A percentile compares a stretch with the other conserved stretches of the same genome.
phyloP scores from a whole-genome alignment of 2,888 invertebrate species.

The Ferrisia virgata region DNA sequence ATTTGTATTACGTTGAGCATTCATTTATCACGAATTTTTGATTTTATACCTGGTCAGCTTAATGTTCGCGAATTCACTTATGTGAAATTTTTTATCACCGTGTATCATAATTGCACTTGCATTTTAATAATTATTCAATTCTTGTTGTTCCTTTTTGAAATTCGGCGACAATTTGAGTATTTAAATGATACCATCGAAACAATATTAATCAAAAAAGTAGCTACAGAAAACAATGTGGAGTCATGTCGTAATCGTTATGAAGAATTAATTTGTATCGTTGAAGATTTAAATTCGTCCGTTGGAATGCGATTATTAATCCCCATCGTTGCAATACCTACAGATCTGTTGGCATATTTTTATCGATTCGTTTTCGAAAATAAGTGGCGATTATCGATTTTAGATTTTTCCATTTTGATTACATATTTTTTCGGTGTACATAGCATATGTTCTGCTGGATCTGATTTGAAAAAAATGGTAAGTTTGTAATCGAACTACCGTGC shows the following conservation, averaged over 20 bases:
- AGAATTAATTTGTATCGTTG: not conserved
- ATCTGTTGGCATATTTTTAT: not conserved
- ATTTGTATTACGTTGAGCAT: not conserved
- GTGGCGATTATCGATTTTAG: not conserved
- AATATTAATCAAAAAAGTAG: not conserved
- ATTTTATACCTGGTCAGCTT: not conserved
- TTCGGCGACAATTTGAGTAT: not conserved
- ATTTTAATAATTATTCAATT: not conserved
- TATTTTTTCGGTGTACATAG: not conserved
- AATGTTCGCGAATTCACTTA: not conserved
- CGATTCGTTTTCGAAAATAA: not conserved
- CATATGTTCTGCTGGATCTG: not conserved
- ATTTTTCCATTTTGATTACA: not conserved
- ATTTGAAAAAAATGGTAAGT: not conserved
- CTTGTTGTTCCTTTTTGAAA: not conserved
- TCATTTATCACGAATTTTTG: not conserved
- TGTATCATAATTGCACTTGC: not conserved
- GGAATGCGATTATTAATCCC: slow-evolving; percentile 3
- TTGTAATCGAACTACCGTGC: not conserved
- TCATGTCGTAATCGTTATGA: not conserved
- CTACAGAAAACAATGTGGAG: not conserved
- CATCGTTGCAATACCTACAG: not conserved
- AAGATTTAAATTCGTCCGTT: not conserved
- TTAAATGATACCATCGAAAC: not conserved
- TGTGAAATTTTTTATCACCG: not conserved